These are phyloP conservation scores for Elachura formosa DNA, from an alignment of 2,113 vertebrate genomes.

Conservation along the genomic window DNA sequence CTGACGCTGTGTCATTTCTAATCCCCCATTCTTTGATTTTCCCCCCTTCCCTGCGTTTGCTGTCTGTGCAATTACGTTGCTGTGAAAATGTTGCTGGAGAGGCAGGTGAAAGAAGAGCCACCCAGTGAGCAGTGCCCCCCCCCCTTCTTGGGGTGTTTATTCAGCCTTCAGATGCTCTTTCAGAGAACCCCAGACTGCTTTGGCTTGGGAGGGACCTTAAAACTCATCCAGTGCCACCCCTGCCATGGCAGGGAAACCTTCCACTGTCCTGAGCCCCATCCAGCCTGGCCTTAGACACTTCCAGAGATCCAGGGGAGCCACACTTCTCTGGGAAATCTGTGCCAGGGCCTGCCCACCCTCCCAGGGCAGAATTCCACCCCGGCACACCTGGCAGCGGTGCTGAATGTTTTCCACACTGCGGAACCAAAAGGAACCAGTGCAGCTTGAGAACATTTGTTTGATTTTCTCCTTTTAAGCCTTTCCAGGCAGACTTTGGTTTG, in stretches of 20 bases:
- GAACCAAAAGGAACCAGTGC: background rate
- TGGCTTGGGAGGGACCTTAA: background rate
- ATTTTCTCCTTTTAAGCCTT: constrained; percentile 11
- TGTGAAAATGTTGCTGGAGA: background rate
- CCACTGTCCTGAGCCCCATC: background rate
- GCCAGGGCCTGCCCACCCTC: background rate
- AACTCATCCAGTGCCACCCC: accelerated
- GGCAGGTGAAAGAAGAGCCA: background rate
- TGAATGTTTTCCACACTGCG: background rate
- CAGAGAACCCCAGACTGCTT: background rate
- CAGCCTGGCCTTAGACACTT: accelerated
- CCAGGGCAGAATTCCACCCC: background rate
- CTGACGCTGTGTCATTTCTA: background rate
- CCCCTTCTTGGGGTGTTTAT: background rate
- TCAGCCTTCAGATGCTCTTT: background rate
- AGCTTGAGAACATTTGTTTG: background rate
- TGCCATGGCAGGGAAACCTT: background rate
- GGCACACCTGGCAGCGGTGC: background rate
- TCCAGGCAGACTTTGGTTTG: constrained; percentile 45
- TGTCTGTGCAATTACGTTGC: background rate
- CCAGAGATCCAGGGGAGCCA: background rate
- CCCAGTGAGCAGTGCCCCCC: accelerated
- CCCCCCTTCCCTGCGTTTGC: background rate
- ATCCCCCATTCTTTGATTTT: background rate
- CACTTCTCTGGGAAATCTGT: background rate